phyloP scores from a whole-genome alignment of 1,140 invertebrate genomes.

The Drosophila suzukii region DNA sequence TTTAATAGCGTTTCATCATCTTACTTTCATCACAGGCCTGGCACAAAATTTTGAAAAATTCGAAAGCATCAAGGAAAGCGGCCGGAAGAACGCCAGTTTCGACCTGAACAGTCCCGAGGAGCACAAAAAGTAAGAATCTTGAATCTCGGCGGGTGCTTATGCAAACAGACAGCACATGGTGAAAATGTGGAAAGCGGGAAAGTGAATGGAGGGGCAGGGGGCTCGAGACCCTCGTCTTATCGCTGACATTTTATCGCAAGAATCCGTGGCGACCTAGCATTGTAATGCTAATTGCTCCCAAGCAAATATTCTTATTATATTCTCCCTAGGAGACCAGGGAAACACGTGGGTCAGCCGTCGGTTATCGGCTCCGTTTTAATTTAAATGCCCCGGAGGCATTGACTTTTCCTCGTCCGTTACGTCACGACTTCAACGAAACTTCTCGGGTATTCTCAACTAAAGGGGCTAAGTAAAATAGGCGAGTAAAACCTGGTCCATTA shows the following conservation, averaged over 20 bases:
- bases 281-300: conserved; percentile 60
- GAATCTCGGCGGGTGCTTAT: conserved; percentile 25
- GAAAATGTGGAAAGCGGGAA: conserved; percentile 31
- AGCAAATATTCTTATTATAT: not conserved
- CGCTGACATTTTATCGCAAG: conserved; percentile 47
- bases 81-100: conserved; percentile 64
- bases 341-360: conserved; percentile 69
- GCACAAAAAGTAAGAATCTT: conserved; percentile 69
- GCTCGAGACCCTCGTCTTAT: conserved; percentile 53
- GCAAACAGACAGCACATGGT: conserved; percentile 34
- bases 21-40: conserved; percentile 75
- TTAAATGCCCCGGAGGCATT: conserved; percentile 35
- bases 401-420: conserved; percentile 41
- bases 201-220: conserved; percentile 1
- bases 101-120: conserved; percentile 81
- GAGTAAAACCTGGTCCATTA: no score
- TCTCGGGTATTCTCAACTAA: conserved; percentile 7
- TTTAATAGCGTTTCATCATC: conserved; percentile 18
- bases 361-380: conserved; percentile 66
- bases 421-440: conserved; percentile 41
- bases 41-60: conserved; percentile 85
- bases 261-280: conserved; percentile 57
- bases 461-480: not conserved
- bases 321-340: conserved; percentile 23
- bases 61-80: conserved; percentile 80